These are phyloP conservation scores for Oxygymnocypris stewartii DNA, from an alignment of 2,113 vertebrate genomes.

Conservation along the genomic window DNA sequence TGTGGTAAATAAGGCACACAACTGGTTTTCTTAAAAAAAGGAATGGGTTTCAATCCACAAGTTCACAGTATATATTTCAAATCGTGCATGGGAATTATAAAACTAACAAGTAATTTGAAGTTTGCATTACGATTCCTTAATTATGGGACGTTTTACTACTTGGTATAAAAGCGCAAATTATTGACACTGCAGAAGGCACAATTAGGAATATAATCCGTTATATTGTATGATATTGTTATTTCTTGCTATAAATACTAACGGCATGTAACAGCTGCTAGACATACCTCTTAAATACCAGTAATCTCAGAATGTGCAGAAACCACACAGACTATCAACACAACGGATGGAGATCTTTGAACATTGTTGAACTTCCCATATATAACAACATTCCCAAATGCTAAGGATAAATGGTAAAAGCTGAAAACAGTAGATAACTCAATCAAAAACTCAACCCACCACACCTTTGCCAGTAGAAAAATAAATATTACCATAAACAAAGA, in stretches of 20 bases:
- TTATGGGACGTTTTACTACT: neutral
- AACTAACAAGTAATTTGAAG: neutral
- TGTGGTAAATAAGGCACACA: neutral
- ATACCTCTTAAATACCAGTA: neutral
- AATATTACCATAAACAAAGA: neutral
- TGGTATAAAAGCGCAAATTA: neutral
- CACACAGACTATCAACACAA: neutral
- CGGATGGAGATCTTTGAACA: neutral
- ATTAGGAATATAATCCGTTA: neutral
- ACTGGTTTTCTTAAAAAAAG: neutral
- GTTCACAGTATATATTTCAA: neutral
- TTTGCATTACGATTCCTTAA: neutral
- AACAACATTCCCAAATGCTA: slow-evolving; percentile 7
- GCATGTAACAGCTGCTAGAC: neutral
- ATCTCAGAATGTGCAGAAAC: neutral
- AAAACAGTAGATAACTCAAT: neutral
- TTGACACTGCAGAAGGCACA: neutral
- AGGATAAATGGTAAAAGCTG: neutral
- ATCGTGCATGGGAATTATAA: neutral
- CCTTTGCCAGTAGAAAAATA: neutral
- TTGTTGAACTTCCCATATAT: neutral
- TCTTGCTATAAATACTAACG: neutral
- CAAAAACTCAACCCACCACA: neutral
- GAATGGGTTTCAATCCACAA: neutral
- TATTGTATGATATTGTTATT: neutral